Conservation (phyloP, 2,113 vertebrate genomes). For the Phylloscopus trochiloides region DNA sequence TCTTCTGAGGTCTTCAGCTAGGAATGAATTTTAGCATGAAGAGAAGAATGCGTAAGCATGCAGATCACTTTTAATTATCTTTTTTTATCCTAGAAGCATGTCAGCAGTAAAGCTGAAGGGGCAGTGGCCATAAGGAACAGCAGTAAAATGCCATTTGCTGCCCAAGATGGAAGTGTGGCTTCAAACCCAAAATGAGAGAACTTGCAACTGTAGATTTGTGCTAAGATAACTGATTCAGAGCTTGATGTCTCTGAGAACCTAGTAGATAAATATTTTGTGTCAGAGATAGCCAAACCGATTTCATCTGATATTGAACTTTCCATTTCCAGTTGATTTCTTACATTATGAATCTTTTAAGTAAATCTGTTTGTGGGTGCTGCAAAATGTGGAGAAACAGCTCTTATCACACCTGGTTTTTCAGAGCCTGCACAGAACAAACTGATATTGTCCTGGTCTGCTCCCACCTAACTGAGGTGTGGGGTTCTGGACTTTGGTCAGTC, state of each 20-base stretch:
- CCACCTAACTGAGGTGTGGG: neutral
- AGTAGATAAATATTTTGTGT: neutral
- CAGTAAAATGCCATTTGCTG: neutral
- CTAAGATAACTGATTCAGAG: neutral
- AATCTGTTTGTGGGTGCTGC: neutral
- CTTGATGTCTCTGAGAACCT: neutral
- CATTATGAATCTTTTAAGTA: neutral
- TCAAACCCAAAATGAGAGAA: neutral
- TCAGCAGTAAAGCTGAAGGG: neutral
- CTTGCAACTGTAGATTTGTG: neutral
- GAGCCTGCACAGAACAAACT: neutral
- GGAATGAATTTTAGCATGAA: neutral
- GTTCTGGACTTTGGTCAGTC: neutral
- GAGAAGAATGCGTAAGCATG: neutral
- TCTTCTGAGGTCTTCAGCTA: neutral
- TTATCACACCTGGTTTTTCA: neutral
- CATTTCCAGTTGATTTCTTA: neutral
- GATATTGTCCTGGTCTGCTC: neutral
- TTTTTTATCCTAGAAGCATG: neutral
- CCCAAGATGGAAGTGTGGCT: neutral
- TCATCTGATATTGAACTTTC: neutral
- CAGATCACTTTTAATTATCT: neutral
- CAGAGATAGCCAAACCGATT: neutral
- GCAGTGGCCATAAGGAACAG: neutral
- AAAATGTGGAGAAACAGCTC: neutral